Base-by-base conservation (phyloP, 2,797 vertebrate genomes). In the Galago senegalensis region DNA sequence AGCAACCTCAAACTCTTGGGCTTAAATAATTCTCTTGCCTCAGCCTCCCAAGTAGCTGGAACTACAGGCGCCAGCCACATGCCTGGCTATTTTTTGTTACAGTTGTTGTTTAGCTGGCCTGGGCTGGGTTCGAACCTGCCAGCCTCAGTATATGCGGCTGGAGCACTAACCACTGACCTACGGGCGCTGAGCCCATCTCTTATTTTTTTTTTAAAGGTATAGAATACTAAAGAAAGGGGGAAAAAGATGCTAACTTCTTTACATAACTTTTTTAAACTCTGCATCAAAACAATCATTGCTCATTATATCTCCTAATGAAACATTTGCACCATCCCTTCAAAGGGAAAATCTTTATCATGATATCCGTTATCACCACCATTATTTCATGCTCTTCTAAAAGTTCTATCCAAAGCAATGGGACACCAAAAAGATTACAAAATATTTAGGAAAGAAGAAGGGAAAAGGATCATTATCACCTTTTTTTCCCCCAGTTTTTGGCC, bases 331-430 rank as follows among this genome's bases (percentile, higher is more conserved):
- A 43, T 69, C 31, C 5, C 9, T 89, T 84, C 69, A 85, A 87
- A 76, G 58, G n/a, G 12, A 31, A 77, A 88, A 40, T 94, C 2
- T 84, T 93, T 17, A 70, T 6, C 77, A 73, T 13, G 3, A 27
- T 20, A 0, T 3, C 70, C 10, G 37, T 43, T 58, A 43, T 77
- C 34, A 69, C 31, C 31, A 21, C 12, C 43, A 60, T 87, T 56
- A 72, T 40, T 69, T 75, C 75, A 40, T 31, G 34, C 46, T 83
- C 83, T 75, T 75, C 61, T 72, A 14, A 77, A 95, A 80, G 13
- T 31, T 72, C 70, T 84, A 63, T 75, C 80, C 91, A 94, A 96
- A 97, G 93, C 53, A 95, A 85, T 73, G 76, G 89, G 88, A 94
- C 12, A 94, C 95, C 88, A 90, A 96, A 94, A 92, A 88, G 25